A percentile compares a stretch with the other conserved stretches of the same genome.
phyloP scores from a whole-genome alignment of 2,888 invertebrate species.

The Apodemia duryi region DNA sequence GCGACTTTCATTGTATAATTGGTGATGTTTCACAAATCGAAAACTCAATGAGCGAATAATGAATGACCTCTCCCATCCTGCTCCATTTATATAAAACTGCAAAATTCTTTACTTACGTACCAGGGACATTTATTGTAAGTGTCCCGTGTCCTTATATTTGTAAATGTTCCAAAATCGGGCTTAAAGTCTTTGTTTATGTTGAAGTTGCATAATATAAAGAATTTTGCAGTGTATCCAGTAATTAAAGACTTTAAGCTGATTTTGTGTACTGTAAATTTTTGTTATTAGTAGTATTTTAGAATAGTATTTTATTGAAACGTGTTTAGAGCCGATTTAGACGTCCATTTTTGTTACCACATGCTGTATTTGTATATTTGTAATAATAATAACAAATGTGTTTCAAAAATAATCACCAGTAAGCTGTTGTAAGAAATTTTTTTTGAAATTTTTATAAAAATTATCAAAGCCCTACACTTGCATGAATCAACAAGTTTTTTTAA shows the following conservation, averaged over 20 bases:
- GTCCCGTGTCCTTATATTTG: conserved; percentile 37
- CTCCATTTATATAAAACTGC: conserved; percentile 56
- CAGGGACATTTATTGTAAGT: conserved; percentile 51
- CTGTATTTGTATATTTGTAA: too few species aligned
- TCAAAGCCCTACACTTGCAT: too few species aligned
- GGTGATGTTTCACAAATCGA: conserved; percentile 72
- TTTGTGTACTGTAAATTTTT: conserved; percentile 4
- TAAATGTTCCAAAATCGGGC: conserved; percentile 50
- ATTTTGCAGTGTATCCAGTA: conserved; percentile 63
- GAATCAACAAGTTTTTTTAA: too few species aligned
- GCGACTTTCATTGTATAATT: conserved; percentile 71
- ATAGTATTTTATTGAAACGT: too few species aligned
- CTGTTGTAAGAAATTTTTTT: too few species aligned
- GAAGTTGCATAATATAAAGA: conserved; percentile 54
- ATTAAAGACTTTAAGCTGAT: conserved; percentile 44
- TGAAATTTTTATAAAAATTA: too few species aligned
- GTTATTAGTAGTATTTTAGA: too few species aligned
- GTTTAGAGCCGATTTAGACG: too few species aligned
- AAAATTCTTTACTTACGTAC: conserved; percentile 73
- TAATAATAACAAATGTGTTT: too few species aligned
- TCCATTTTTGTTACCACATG: too few species aligned
- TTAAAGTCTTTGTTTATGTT: conserved; percentile 59
- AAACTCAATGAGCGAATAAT: conserved; percentile 49
- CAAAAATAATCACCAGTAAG: too few species aligned
- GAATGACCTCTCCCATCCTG: conserved; percentile 33